A percentile compares a stretch with the other conserved stretches of the same genome.
Conservation (phyloP, 2,888 invertebrate genomes). For the Autographa gamma region DNA sequence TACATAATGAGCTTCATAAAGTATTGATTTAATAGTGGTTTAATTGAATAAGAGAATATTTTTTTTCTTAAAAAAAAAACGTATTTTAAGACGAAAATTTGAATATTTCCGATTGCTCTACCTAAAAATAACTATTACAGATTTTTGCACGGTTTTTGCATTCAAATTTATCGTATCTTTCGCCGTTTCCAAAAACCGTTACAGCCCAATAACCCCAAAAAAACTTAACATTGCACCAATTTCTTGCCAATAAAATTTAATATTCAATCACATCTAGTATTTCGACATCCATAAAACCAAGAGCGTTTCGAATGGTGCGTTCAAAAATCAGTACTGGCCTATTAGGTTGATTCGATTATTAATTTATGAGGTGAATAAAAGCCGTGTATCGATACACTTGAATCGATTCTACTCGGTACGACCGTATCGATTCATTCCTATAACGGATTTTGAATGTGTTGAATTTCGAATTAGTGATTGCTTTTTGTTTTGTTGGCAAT, state of each 20-base stretch:
- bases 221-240: slow-evolving; percentile 2
- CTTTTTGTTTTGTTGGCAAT: slow-evolving; percentile 9
- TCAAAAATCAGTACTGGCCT: slow-evolving; percentile 84
- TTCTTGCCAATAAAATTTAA: slow-evolving; percentile 44
- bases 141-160: background rate
- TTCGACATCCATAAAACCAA: slow-evolving; percentile 65
- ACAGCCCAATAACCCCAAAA: slow-evolving; percentile 36
- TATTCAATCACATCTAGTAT: slow-evolving; percentile 65
- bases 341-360: slow-evolving; percentile 86
- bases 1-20: no score
- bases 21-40: no score
- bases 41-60: no score
- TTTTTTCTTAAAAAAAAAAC: no score
- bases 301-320: slow-evolving; percentile 78
- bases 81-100: no score
- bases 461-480: slow-evolving; percentile 46
- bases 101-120: no score
- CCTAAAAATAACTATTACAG: background rate
- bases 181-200: slow-evolving; percentile 20
- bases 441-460: slow-evolving; percentile 72
- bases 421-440: slow-evolving; percentile 72
- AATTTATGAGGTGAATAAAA: slow-evolving; percentile 87
- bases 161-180: slow-evolving; percentile 25
- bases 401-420: slow-evolving; percentile 64
- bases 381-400: slow-evolving; percentile 80